Percentiles rank a stretch among this genome's conserved stretches.
phyloP scores from a whole-genome alignment of 1,140 invertebrate genomes.

The Pogonomyrmex barbatus region DNA sequence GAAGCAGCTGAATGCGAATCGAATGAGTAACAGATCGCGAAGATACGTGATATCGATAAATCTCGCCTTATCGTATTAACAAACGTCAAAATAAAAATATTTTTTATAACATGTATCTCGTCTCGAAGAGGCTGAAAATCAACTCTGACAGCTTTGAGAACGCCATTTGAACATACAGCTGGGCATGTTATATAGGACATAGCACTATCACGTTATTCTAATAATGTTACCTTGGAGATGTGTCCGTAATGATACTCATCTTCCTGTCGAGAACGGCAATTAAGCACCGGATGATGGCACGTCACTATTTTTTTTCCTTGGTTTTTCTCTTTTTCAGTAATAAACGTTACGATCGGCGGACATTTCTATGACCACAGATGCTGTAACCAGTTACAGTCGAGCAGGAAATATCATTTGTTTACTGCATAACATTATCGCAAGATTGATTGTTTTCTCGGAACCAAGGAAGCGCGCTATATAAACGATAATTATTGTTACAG shows the following conservation, averaged over 20 bases:
- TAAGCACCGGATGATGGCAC: background rate
- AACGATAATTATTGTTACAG: conserved; percentile 12
- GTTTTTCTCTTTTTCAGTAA: background rate
- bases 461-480: background rate
- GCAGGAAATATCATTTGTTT: conserved; percentile 9
- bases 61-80: background rate
- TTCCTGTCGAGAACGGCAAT: conserved; percentile 7
- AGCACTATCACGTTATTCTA: conserved; percentile 19
- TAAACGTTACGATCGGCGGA: background rate
- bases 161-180: background rate
- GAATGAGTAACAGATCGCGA: background rate
- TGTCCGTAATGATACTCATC: conserved; percentile 13
- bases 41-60: background rate
- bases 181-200: background rate
- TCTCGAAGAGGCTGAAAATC: background rate
- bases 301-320: background rate
- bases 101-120: background rate
- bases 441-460: background rate
- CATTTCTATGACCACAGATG: background rate
- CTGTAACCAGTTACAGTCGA: background rate
- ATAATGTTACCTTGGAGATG: conserved; percentile 1
- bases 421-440: background rate
- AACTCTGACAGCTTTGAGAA: background rate
- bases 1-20: background rate
- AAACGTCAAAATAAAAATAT: background rate